A percentile compares a stretch with the other conserved stretches of the same genome.
These are phyloP conservation scores for Altica lythri DNA, from an alignment of 2,888 invertebrate species.

Conservation along the genomic window DNA sequence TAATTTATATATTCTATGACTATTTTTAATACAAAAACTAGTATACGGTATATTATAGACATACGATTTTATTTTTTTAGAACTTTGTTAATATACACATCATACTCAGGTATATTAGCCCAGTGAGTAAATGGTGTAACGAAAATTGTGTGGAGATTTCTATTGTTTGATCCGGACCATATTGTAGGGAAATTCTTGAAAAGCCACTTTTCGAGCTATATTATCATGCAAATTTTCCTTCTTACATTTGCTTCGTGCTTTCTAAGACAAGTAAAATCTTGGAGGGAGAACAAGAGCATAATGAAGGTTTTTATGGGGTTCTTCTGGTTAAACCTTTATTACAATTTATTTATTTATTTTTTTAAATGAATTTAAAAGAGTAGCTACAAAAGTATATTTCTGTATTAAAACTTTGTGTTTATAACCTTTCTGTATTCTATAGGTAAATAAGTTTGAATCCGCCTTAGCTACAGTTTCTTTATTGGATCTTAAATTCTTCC, in stretches of 20 bases:
- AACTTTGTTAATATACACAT: too few species aligned
- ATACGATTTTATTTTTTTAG: too few species aligned
- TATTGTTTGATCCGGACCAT: conserved; percentile 47
- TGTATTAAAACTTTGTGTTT: too few species aligned
- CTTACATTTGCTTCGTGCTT: conserved; percentile 56
- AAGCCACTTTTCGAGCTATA: conserved; percentile 53
- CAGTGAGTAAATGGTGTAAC: conserved; percentile 7
- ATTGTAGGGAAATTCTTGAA: conserved; percentile 45
- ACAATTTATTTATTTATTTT: conserved; percentile 38
- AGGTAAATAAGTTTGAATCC: conserved; percentile 22
- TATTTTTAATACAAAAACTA: too few species aligned
- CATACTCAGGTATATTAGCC: background rate
- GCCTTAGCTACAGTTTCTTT: conserved; percentile 17
- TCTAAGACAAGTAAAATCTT: conserved; percentile 54
- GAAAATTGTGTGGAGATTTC: conserved; percentile 31
- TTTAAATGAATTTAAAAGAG: too few species aligned
- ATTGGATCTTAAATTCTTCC: conserved; percentile 14
- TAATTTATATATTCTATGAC: too few species aligned
- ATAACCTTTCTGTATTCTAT: conserved; percentile 2
- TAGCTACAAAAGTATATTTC: too few species aligned
- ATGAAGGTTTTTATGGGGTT: conserved; percentile 45
- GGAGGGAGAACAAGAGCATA: conserved; percentile 46
- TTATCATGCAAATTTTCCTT: conserved; percentile 58
- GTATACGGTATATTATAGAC: too few species aligned
- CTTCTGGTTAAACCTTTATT: too few species aligned